Conservation (phyloP, 2,797 vertebrate genomes). For the Lepus oiostolus region DNA sequence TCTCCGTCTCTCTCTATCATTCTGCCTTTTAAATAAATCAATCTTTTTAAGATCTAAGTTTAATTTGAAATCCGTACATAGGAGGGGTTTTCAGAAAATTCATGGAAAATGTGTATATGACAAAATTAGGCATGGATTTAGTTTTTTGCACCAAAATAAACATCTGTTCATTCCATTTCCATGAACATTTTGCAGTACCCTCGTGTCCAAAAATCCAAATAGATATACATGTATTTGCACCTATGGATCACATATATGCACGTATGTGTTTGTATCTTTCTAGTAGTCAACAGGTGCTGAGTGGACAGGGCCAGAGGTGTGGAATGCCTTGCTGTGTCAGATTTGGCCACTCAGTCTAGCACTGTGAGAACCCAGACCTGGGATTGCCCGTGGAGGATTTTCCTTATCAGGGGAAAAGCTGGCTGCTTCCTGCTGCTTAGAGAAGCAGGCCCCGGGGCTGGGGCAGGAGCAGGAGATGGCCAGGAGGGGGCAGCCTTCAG, state of each 20-base stretch:
- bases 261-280: background rate
- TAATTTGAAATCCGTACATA: too few species aligned
- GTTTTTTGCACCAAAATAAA: background rate
- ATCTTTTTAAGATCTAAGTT: too few species aligned
- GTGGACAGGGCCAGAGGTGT: background rate
- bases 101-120: too few species aligned
- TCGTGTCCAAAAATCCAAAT: too few species aligned
- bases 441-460: background rate
- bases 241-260: rapidly evolving
- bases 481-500: background rate
- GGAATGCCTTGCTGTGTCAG: background rate
- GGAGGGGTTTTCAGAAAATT: too few species aligned
- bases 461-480: background rate
- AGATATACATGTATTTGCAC: background rate
- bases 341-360: background rate
- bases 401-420: background rate
- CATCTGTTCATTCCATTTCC: background rate
- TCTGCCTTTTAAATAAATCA: too few species aligned
- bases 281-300: rapidly evolving
- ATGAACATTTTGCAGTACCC: too few species aligned
- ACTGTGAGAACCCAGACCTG: background rate
- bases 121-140: too few species aligned
- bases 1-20: too few species aligned
- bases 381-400: background rate
- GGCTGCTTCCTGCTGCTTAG: background rate